phyloP scores from a whole-genome alignment of 2,888 invertebrate genomes.

The Schizotus pectinicornis region DNA sequence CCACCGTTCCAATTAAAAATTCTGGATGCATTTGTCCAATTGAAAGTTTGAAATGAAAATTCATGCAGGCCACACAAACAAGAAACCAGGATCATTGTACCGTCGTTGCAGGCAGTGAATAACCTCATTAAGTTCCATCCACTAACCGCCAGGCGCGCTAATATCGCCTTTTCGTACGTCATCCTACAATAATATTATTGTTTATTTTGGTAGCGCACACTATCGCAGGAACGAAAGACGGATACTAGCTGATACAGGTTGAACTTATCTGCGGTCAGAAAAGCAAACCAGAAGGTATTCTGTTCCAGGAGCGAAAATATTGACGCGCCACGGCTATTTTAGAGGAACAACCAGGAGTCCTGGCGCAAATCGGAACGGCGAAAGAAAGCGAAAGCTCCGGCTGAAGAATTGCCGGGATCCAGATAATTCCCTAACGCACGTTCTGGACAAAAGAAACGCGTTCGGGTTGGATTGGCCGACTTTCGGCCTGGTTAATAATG shows the following conservation, averaged over 20 bases:
- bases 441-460: too few species aligned
- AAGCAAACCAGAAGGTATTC: too few species aligned
- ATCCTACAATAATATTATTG: constrained; percentile 27
- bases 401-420: too few species aligned
- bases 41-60: constrained; percentile 29
- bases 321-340: too few species aligned
- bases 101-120: constrained; percentile 26
- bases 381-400: too few species aligned
- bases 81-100: constrained; percentile 29
- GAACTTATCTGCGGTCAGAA: too few species aligned
- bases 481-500: too few species aligned
- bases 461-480: too few species aligned
- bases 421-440: too few species aligned
- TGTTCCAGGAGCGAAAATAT: too few species aligned
- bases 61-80: constrained; percentile 25
- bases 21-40: constrained; percentile 23
- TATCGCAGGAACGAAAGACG: constrained; percentile 11
- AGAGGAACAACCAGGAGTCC: too few species aligned
- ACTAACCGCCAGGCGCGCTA: constrained; percentile 25
- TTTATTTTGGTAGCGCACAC: constrained; percentile 17
- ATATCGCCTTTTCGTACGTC: constrained; percentile 23
- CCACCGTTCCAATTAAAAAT: constrained; percentile 28
- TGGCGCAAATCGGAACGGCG: too few species aligned
- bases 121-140: constrained; percentile 29
- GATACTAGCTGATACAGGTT: constrained; percentile 1